Percentiles rank a stretch among this genome's conserved stretches.
phyloP scores from a whole-genome alignment of 2,888 invertebrate genomes.

The Idaea biselata region DNA sequence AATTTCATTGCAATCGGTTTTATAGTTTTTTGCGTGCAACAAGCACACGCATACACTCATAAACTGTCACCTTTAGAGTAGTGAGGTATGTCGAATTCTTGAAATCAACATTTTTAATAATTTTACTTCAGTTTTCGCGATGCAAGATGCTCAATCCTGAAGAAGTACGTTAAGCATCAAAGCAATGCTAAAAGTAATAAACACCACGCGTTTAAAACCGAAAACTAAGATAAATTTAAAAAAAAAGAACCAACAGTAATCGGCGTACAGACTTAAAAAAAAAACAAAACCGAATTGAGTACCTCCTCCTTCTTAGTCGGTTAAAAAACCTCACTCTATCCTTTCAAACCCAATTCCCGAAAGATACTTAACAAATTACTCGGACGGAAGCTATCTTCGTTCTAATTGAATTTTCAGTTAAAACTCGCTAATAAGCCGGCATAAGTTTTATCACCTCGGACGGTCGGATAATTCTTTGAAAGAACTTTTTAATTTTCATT shows the following conservation, averaged over 20 bases:
- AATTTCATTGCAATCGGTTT: neutral
- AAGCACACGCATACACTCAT: too few species aligned
- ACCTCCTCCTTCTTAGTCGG: too few species aligned
- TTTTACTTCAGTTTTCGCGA: too few species aligned
- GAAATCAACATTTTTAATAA: too few species aligned
- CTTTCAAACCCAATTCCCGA: neutral
- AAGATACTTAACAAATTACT: conserved; percentile 8
- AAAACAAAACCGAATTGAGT: neutral
- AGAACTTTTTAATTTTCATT: conserved; percentile 1
- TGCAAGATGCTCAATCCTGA: too few species aligned
- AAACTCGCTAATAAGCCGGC: conserved; percentile 13
- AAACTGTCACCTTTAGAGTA: too few species aligned
- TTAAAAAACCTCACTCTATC: neutral
- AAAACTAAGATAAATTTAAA: neutral
- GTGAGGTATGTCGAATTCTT: too few species aligned
- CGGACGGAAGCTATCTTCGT: neutral
- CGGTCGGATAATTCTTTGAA: neutral
- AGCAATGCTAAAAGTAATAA: too few species aligned
- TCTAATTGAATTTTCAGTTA: conserved; percentile 12
- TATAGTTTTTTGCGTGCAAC: too few species aligned
- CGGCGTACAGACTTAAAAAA: neutral
- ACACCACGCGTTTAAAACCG: too few species aligned
- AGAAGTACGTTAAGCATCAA: too few species aligned
- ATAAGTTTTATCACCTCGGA: conserved; percentile 3
- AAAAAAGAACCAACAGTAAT: neutral